These are phyloP conservation scores for Podabrus alpinus DNA, from an alignment of 2,888 invertebrate species.

Conservation along the genomic window DNA sequence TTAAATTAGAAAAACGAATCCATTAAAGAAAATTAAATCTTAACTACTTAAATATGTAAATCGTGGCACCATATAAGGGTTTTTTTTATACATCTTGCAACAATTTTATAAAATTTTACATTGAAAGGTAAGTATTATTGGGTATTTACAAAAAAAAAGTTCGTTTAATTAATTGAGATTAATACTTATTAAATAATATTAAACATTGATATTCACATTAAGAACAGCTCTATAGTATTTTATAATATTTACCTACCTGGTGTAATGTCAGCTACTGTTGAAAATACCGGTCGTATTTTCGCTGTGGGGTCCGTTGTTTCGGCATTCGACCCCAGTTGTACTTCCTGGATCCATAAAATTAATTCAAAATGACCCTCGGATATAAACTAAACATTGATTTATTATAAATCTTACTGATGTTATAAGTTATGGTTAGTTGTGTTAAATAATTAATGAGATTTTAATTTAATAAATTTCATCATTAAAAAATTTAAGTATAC, in stretches of 20 bases:
- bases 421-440: neutral
- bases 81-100: neutral
- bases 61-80: neutral
- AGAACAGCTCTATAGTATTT: conserved; percentile 12
- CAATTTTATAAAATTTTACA: neutral
- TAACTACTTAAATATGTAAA: neutral
- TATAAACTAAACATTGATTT: conserved; percentile 22
- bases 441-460: neutral
- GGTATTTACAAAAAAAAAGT: neutral
- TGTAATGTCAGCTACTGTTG: conserved; percentile 35
- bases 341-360: conserved; percentile 38
- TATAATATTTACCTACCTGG: conserved; percentile 33
- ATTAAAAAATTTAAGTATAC: neutral
- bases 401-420: neutral
- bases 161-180: neutral
- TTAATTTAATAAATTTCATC: neutral
- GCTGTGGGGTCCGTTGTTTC: conserved; percentile 37
- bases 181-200: conserved; percentile 5
- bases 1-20: neutral
- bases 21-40: neutral
- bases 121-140: neutral
- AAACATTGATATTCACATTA: conserved; percentile 11
- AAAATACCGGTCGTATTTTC: conserved; percentile 34
- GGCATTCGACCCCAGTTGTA: conserved; percentile 31
- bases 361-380: conserved; percentile 31